Evolutionary conservation across 2,113 vertebrate species (phyloP).

Genomic region (Illadopsis cleaveri): DNA sequence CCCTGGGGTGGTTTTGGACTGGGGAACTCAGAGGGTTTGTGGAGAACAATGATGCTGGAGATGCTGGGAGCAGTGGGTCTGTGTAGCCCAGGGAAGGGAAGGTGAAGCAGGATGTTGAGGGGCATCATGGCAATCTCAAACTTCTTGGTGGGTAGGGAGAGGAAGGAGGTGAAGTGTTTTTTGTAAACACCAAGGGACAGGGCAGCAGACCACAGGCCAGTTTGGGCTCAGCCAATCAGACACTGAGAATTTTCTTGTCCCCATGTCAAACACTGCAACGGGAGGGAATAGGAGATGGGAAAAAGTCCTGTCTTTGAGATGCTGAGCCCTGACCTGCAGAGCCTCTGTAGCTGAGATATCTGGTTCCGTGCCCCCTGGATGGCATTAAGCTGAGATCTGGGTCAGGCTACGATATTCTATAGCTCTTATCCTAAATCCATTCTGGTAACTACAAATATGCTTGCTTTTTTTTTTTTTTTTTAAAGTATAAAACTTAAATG

Average conservation of each 20-base stretch:
- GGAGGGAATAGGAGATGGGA: neutral
- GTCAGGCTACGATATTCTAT: neutral
- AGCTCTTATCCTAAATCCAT: neutral
- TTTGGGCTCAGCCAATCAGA: neutral
- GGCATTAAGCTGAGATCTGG: neutral
- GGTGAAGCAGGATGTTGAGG: neutral
- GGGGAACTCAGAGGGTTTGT: rapidly evolving
- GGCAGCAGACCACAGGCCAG: neutral
- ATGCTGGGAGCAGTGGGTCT: neutral
- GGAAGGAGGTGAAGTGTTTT: neutral
- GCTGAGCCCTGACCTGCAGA: neutral
- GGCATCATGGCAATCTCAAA: neutral
- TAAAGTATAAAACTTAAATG: neutral
- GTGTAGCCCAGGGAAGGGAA: neutral
- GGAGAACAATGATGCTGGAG: neutral
- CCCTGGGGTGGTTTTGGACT: neutral
- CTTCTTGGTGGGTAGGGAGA: neutral
- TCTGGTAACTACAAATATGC: neutral
- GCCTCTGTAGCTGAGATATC: neutral
- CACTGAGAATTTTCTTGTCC: neutral
- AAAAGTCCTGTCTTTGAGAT: neutral
- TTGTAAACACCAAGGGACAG: neutral
- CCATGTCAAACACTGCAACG: neutral
- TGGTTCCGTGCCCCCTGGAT: neutral
- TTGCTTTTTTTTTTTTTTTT: no score